Conservation (phyloP, 2,797 vertebrate species). For the Novumbra hubbsi region DNA sequence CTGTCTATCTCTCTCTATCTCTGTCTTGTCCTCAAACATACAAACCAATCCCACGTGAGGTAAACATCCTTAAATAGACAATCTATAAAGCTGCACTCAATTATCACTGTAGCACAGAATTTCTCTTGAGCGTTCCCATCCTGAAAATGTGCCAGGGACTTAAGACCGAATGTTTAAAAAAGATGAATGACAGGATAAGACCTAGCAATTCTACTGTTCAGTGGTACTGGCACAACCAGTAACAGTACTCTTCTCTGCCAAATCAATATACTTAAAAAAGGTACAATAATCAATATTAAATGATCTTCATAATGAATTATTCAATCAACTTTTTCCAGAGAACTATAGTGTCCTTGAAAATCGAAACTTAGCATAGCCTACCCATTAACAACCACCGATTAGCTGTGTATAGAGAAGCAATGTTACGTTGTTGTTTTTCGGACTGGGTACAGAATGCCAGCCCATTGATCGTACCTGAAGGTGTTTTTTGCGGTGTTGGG, state of each 20-base stretch:
- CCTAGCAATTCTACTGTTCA: neutral
- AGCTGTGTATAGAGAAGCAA: conserved; percentile 10
- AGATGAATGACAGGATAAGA: neutral
- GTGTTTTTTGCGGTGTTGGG: conserved; percentile 12
- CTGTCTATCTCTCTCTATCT: conserved; percentile 18
- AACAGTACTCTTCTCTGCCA: neutral
- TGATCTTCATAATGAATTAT: neutral
- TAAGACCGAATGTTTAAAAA: neutral
- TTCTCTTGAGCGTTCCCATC: conserved; percentile 29
- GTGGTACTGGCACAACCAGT: neutral
- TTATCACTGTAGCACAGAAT: conserved; percentile 38
- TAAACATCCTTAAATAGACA: conserved; percentile 41
- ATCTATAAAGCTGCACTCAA: conserved; percentile 37
- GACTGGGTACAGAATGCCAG: conserved; percentile 31
- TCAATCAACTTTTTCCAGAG: neutral
- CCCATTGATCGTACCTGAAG: neutral
- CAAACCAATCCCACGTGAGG: conserved; percentile 23
- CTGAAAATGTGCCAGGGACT: conserved; percentile 25
- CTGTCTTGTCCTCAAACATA: conserved; percentile 23
- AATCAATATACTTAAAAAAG: neutral
- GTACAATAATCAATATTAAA: neutral
- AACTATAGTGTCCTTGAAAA: neutral
- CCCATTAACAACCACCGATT: conserved; percentile 15
- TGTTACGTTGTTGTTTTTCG: conserved; percentile 25
- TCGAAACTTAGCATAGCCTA: neutral